phyloP scores from a whole-genome alignment of 2,797 vertebrate species.

The Coendou prehensilis region DNA sequence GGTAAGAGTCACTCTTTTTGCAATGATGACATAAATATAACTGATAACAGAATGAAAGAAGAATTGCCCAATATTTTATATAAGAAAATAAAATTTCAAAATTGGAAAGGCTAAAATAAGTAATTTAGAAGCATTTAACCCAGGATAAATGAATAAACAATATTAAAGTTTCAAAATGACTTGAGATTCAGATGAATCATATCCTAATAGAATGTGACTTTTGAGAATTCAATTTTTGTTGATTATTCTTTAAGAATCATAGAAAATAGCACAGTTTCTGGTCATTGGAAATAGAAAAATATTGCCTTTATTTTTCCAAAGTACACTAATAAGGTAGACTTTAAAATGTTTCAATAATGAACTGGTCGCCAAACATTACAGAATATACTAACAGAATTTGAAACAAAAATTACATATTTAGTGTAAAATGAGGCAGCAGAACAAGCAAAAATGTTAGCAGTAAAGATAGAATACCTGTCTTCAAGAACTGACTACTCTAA shows the following conservation, averaged over 20 bases:
- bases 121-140: neutral
- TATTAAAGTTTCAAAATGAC: neutral
- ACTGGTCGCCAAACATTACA: neutral
- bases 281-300: neutral
- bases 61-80: neutral
- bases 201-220: neutral
- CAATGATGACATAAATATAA: neutral
- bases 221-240: neutral
- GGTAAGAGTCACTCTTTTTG: neutral
- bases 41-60: neutral
- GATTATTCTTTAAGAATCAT: neutral
- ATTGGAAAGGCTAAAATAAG: neutral
- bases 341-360: neutral
- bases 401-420: neutral
- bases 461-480: neutral
- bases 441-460: neutral
- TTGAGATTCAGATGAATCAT: neutral
- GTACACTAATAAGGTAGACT: neutral
- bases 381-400: neutral
- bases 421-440: neutral
- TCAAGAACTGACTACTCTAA: neutral
- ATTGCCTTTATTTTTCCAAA: neutral
- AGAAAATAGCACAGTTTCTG: neutral
- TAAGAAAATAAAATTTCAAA: constrained; percentile 13
- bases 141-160: neutral